Evolutionary conservation across 2,797 vertebrate genomes (phyloP).

Genomic region (Dipus sagitta): DNA sequence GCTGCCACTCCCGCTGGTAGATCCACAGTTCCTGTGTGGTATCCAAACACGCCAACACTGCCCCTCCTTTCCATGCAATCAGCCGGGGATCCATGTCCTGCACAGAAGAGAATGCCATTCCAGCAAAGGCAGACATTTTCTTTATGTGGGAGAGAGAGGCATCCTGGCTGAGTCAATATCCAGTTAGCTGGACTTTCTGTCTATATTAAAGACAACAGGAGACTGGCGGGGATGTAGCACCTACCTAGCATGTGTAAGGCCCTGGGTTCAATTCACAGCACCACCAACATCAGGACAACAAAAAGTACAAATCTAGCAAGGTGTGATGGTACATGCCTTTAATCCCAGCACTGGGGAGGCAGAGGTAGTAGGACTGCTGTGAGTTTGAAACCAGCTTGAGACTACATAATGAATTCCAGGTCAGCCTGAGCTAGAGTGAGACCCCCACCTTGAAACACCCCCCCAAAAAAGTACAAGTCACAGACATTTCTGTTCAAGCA

Average conservation of each 20-base stretch:
- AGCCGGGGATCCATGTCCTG: slow-evolving; percentile 98
- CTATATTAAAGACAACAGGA: neutral
- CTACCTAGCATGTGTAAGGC: neutral
- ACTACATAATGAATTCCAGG: no score
- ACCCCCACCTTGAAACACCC: no score
- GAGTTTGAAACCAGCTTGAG: no score
- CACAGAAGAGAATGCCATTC: neutral
- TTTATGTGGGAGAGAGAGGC: neutral
- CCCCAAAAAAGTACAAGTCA: neutral
- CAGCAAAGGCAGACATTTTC: neutral
- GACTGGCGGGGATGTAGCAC: neutral
- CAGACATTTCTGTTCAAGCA: neutral
- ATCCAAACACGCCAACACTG: slow-evolving; percentile 96
- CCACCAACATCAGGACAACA: neutral
- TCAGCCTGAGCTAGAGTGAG: no score
- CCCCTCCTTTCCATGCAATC: slow-evolving; percentile 97
- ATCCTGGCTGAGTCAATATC: neutral
- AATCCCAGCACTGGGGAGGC: no score
- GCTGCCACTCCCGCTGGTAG: slow-evolving; percentile 96
- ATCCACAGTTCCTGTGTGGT: slow-evolving; percentile 99
- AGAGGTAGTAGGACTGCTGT: no score
- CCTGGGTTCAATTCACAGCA: neutral
- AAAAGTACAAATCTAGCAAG: neutral
- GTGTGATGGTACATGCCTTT: no score
- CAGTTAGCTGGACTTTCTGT: neutral